phyloP scores from a whole-genome alignment of 2,113 vertebrate species.

The Euleptes europaea region DNA sequence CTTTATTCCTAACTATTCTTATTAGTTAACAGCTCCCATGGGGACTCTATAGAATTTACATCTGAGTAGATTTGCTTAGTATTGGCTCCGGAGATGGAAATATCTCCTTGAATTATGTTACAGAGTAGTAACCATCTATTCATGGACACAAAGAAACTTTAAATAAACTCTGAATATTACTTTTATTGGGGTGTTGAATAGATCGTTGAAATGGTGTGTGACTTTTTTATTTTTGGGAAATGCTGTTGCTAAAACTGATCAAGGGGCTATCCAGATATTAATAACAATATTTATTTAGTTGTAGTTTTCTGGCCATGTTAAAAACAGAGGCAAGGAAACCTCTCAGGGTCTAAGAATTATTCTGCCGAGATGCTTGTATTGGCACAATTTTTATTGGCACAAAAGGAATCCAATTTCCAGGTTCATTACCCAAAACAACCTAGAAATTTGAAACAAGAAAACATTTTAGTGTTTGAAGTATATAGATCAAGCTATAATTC shows the following conservation, averaged over 20 bases:
- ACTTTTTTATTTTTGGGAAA: constrained; percentile 18
- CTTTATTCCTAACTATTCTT: constrained; percentile 20
- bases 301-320: not conserved
- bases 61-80: not conserved
- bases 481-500: constrained; percentile 81
- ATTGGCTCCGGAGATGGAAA: constrained; percentile 24
- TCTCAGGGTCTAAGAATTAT: constrained; percentile 62
- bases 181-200: constrained; percentile 2
- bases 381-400: constrained; percentile 71
- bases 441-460: constrained; percentile 80
- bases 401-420: constrained; percentile 81
- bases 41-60: not conserved
- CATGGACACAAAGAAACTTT: not conserved
- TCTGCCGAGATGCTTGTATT: constrained; percentile 52
- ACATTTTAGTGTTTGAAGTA: constrained; percentile 74
- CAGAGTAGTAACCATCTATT: not conserved
- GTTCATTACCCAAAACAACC: constrained; percentile 84
- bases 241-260: constrained; percentile 34
- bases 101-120: constrained; percentile 3
- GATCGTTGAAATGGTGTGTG: not conserved
- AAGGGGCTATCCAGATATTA: not conserved
- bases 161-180: not conserved
- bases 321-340: constrained; percentile 36
- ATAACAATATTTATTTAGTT: constrained; percentile 40
- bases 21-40: not conserved